Evolutionary conservation across 2,113 vertebrate genomes (phyloP).

Genomic region (Python bivittatus): DNA sequence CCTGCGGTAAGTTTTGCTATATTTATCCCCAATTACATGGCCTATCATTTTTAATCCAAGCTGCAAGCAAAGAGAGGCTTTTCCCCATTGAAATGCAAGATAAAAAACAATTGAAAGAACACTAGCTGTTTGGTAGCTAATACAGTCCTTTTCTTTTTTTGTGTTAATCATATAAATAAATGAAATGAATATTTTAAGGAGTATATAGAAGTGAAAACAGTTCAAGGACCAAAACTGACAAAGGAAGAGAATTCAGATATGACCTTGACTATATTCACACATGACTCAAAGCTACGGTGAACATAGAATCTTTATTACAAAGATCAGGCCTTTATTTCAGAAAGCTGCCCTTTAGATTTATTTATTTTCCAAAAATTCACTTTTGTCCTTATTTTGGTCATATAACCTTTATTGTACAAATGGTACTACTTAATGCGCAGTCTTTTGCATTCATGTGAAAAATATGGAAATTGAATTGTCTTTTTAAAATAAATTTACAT

Average conservation of each 20-base stretch:
- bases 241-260: neutral
- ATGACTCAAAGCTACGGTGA: no score
- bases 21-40: neutral
- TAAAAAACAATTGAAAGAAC: neutral
- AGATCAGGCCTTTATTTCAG: no score
- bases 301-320: no score
- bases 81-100: neutral
- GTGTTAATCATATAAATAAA: neutral
- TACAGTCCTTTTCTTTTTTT: neutral
- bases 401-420: no score
- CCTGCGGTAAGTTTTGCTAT: neutral
- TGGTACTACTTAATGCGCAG: no score
- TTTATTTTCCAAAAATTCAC: no score
- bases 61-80: neutral
- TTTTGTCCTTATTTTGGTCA: no score
- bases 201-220: neutral
- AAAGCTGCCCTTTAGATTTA: no score
- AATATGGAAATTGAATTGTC: no score
- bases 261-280: neutral
- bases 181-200: neutral
- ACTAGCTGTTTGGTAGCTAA: neutral
- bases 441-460: no score
- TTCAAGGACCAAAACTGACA: neutral
- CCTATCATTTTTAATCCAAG: neutral
- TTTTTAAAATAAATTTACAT: no score